Evolutionary conservation across 2,888 invertebrate genomes (phyloP).

Genomic region (Mythimna lalbum): DNA sequence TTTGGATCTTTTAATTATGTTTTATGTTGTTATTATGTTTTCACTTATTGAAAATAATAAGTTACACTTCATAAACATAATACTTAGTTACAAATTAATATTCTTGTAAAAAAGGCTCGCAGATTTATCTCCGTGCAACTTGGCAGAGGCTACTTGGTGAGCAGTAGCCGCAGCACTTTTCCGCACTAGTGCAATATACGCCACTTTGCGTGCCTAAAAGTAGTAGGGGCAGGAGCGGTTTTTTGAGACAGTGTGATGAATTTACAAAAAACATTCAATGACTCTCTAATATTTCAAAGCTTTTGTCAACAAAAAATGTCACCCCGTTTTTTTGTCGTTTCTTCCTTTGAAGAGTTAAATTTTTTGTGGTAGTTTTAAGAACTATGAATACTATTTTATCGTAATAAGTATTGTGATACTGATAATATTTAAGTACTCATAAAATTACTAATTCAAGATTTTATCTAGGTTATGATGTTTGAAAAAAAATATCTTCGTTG

Average conservation of each 20-base stretch:
- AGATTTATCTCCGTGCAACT: too few relatives aligned
- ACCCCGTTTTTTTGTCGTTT: neutral
- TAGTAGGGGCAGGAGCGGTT: conserved; percentile 7
- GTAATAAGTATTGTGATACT: neutral
- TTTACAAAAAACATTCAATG: conserved; percentile 63
- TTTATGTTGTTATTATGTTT: too few relatives aligned
- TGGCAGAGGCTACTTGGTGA: too few relatives aligned
- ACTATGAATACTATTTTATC: neutral
- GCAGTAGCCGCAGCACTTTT: too few relatives aligned
- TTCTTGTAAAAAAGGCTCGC: too few relatives aligned
- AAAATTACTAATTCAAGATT: neutral
- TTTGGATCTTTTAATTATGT: too few relatives aligned
- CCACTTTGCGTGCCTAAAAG: too few relatives aligned
- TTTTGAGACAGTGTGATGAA: conserved; percentile 43
- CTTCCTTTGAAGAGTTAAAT: neutral
- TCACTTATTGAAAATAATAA: too few relatives aligned
- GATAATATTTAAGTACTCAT: neutral
- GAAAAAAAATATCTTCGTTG: too few relatives aligned
- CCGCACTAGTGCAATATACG: too few relatives aligned
- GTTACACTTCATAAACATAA: too few relatives aligned
- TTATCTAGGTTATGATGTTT: conserved; percentile 1
- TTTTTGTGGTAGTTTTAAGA: conserved; percentile 19
- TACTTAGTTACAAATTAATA: too few relatives aligned
- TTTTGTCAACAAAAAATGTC: conserved; percentile 65
- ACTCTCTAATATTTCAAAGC: conserved; percentile 68